A percentile compares a stretch with the other conserved stretches of the same genome.
Conservation (phyloP, 2,797 vertebrate genomes). For the Paguma larvata region DNA sequence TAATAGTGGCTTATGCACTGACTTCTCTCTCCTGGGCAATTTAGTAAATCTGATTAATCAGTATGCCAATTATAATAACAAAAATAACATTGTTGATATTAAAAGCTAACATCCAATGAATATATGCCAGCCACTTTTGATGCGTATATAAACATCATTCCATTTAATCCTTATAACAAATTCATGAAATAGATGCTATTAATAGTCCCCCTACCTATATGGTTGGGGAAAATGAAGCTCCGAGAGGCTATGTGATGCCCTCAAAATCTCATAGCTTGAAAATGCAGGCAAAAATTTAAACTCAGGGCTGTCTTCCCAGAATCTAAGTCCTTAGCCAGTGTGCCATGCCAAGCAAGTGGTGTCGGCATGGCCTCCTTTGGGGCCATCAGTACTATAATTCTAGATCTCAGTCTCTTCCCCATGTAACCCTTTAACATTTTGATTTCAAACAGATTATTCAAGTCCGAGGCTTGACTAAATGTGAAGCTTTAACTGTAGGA, state of each 20-base stretch:
- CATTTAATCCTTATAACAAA: background rate
- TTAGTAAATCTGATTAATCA: slow-evolving; percentile 12
- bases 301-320: background rate
- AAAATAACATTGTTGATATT: background rate
- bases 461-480: background rate
- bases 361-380: rapidly evolving
- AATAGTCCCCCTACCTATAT: background rate
- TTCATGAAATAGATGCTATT: background rate
- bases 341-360: rapidly evolving
- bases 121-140: background rate
- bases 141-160: background rate
- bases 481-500: background rate
- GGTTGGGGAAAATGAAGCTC: background rate
- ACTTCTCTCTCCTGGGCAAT: background rate
- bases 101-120: slow-evolving; percentile 16
- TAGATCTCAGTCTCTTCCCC: background rate
- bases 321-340: background rate
- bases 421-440: background rate
- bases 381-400: background rate
- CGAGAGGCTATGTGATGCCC: background rate
- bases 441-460: background rate
- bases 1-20: slow-evolving; percentile 19
- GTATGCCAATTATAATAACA: background rate
- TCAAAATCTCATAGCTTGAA: background rate
- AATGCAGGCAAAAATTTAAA: background rate